Percentiles rank a stretch among this genome's conserved stretches.
Conservation (phyloP, 2,888 invertebrate genomes). For the Scaptodrosophila latifasciaeformis region DNA sequence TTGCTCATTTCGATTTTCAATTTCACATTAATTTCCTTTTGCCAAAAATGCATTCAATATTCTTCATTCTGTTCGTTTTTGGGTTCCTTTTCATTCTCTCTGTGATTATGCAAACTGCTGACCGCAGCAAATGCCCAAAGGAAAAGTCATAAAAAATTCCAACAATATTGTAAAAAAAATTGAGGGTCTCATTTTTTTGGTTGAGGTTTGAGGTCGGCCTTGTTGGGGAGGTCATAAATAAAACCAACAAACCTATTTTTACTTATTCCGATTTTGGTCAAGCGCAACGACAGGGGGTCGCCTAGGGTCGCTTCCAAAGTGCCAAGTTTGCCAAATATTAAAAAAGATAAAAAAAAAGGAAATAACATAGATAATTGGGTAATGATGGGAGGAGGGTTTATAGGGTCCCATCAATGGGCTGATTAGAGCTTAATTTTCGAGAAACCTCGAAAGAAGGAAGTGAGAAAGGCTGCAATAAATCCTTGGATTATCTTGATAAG, state of each 20-base stretch:
- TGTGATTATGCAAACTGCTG: conserved; percentile 41
- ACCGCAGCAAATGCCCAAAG: conserved; percentile 45
- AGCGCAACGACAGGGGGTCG: conserved; percentile 63
- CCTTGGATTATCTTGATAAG: too few relatives aligned
- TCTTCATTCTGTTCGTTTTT: too few relatives aligned
- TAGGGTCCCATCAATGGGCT: too few relatives aligned
- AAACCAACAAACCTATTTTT: conserved; percentile 59
- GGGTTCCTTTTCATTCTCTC: conserved; percentile 20
- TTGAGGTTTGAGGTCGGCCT: background rate
- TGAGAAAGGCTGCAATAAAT: too few relatives aligned
- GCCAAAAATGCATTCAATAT: too few relatives aligned
- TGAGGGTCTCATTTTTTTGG: too few relatives aligned
- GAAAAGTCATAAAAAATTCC: conserved; percentile 48
- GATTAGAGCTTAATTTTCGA: too few relatives aligned
- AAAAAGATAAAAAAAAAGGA: too few relatives aligned
- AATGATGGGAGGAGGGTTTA: too few relatives aligned
- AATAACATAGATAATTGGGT: too few relatives aligned
- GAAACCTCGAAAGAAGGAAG: too few relatives aligned
- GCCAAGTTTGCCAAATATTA: too few relatives aligned
- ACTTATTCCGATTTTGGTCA: conserved; percentile 48
- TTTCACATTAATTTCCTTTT: conserved; percentile 63
- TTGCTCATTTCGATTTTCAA: conserved; percentile 38
- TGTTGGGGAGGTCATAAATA: conserved; percentile 49
- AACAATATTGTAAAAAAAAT: background rate
- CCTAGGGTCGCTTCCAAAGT: conserved; percentile 21